phyloP scores from a whole-genome alignment of 2,888 invertebrate genomes.

The Perdita meconis region DNA sequence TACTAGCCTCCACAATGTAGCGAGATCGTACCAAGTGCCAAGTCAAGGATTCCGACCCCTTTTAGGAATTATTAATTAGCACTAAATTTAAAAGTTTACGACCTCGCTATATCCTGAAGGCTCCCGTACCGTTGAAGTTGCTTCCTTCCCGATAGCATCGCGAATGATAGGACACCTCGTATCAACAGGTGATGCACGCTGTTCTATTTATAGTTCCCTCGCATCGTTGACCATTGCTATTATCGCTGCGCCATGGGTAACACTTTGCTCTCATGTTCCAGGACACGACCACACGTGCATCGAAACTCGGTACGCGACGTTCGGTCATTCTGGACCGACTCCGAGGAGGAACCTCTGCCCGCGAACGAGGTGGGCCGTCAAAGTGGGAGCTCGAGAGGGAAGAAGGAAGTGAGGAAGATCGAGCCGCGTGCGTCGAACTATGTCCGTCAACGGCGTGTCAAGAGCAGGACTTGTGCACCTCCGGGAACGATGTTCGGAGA shows the following conservation, averaged over 20 bases:
- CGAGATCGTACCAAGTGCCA: no score
- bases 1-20: no score
- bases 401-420: neutral
- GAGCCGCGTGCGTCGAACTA: neutral
- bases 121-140: no score
- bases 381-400: neutral
- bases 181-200: no score
- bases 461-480: slow-evolving; percentile 4
- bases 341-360: no score
- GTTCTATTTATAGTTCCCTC: no score
- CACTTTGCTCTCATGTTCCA: slow-evolving; percentile 2
- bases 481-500: slow-evolving; percentile 78
- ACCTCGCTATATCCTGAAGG: no score
- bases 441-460: slow-evolving; percentile 9
- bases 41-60: no score
- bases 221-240: neutral
- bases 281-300: slow-evolving; percentile 13
- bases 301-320: neutral
- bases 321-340: neutral
- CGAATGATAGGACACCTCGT: no score
- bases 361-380: neutral
- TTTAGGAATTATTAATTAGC: no score
- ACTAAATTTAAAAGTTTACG: no score
- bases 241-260: neutral
- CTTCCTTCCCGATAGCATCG: no score